Evolutionary conservation across 2,888 invertebrate genomes (phyloP), one percentile per base, ranked within the genome.

Genomic region (Gymnosoma rotundatum): DNA sequence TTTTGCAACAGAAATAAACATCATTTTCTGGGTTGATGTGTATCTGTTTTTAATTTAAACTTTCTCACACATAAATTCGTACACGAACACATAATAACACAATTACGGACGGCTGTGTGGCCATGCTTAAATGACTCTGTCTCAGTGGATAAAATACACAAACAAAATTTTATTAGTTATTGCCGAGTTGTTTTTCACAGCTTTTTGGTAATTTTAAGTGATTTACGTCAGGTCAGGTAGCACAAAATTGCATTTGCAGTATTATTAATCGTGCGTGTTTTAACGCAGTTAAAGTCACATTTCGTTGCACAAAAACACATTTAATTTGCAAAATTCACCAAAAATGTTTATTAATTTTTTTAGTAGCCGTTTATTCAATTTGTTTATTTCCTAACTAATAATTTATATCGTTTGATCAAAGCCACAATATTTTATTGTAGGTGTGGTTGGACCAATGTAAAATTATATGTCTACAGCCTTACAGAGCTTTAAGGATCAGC

Each of bases 221-320:
- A 73, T 79, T 64, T 50, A 80, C 61, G 52, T 67, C 67, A 69
- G 48, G 56, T 45, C 69, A 54, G 61, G 48, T 54, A 61, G 61
- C 61, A 80, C 66, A 73, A 73, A 67, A 80, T 80, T 80, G 52
- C 73, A 74, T 80, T 80, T 80, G 61, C 36, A 38, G 42, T 18
- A 16, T 54, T 56, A n/a, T 14, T 42, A 61, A 3, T 16, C 0
- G 42, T 48, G 6, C 5, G 45, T 42, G 4, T 14, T 0, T 42
- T 12, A 2, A 48, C 6, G 16, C 45, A 48, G 16, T 16, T 5
- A 48, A 14, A 48, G n/a, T 4, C n/a, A 48, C 5, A 48, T 12
- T 14, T n/a, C 1, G 4, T 7, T n/a, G 45, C 45, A 48, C 45
- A 48, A 14, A 48, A 6, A 32, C n/a, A 16, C 16, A 48, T 48